phyloP scores from a whole-genome alignment of 2,113 vertebrate genomes.

The Ancistrus triradiatus region DNA sequence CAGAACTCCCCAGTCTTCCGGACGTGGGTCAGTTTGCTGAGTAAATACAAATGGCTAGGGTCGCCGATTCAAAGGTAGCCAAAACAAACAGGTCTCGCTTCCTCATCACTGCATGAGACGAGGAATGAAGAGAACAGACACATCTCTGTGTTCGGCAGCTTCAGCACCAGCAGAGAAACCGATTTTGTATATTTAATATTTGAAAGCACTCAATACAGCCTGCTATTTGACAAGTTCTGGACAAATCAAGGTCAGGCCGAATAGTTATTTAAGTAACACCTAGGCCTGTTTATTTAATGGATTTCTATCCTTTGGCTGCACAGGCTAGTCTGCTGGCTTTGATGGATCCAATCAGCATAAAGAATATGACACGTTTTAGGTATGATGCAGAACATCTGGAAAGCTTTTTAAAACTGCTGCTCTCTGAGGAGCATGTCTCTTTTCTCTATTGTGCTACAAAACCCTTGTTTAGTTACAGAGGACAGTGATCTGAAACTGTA shows the following conservation, averaged over 20 bases:
- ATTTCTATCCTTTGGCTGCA: conserved; percentile 55
- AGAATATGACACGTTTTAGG: conserved; percentile 53
- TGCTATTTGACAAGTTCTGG: background rate
- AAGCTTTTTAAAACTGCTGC: conserved; percentile 48
- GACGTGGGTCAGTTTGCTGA: conserved; percentile 50
- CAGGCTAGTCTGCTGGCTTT: conserved; percentile 17
- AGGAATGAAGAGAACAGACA: conserved; percentile 37
- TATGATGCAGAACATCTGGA: conserved; percentile 66
- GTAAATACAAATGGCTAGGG: conserved; percentile 55
- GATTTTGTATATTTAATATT: background rate
- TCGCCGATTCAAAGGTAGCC: conserved; percentile 62
- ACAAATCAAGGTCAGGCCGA: conserved; percentile 41
- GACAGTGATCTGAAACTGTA: conserved; percentile 38
- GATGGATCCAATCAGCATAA: conserved; percentile 47
- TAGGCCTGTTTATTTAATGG: conserved; percentile 38
- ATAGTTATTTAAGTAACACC: conserved; percentile 45
- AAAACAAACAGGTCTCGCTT: conserved; percentile 62
- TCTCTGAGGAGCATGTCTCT: conserved; percentile 34
- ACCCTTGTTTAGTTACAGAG: conserved; percentile 42
- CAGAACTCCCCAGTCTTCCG: conserved; percentile 11
- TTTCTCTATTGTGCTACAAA: conserved; percentile 40
- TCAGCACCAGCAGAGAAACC: background rate
- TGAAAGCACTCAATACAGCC: background rate
- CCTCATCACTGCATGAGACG: conserved; percentile 45
- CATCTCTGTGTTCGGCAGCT: conserved; percentile 4